phyloP scores from a whole-genome alignment of 2,888 invertebrate genomes.

The Podotricha telesiphe region DNA sequence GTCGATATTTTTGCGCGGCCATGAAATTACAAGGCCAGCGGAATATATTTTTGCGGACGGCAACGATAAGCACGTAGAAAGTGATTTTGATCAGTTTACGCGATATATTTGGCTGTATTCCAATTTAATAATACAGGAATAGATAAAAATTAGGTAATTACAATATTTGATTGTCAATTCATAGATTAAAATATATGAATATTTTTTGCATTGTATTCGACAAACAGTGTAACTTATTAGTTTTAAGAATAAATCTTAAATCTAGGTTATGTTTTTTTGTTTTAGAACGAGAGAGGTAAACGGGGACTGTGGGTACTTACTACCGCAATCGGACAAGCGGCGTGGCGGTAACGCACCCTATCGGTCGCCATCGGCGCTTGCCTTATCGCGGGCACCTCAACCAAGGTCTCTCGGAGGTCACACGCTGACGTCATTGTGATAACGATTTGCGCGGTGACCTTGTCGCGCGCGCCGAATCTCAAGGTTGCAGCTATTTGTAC shows the following conservation, averaged over 20 bases:
- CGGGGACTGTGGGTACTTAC: not conserved
- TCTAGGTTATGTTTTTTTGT: not conserved
- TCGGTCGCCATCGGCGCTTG: conserved; percentile 75
- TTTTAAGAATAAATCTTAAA: not conserved
- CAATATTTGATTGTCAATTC: conserved; percentile 14
- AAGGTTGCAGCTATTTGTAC: conserved; percentile 82
- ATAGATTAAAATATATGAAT: not conserved
- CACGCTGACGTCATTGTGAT: conserved; percentile 80
- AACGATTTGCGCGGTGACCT: conserved; percentile 83
- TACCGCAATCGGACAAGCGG: conserved; percentile 33
- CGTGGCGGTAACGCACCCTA: conserved; percentile 50
- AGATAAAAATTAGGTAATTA: conserved; percentile 45
- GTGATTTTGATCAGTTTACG: conserved; percentile 71
- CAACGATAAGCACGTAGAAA: conserved; percentile 74
- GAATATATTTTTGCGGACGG: conserved; percentile 70
- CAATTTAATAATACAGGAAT: conserved; percentile 56
- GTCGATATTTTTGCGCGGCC: conserved; percentile 80
- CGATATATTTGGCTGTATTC: conserved; percentile 65
- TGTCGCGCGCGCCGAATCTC: conserved; percentile 80
- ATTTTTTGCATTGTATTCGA: too few relatives aligned
- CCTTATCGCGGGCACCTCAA: conserved; percentile 78
- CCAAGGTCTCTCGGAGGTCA: conserved; percentile 74
- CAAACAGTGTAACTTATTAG: too few relatives aligned
- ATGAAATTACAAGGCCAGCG: conserved; percentile 75
- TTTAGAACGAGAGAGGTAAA: not conserved